Evolutionary conservation across 2,113 vertebrate species (phyloP), one percentile per base, ranked within the genome.

Genomic region (Opisthocomus hoazin): DNA sequence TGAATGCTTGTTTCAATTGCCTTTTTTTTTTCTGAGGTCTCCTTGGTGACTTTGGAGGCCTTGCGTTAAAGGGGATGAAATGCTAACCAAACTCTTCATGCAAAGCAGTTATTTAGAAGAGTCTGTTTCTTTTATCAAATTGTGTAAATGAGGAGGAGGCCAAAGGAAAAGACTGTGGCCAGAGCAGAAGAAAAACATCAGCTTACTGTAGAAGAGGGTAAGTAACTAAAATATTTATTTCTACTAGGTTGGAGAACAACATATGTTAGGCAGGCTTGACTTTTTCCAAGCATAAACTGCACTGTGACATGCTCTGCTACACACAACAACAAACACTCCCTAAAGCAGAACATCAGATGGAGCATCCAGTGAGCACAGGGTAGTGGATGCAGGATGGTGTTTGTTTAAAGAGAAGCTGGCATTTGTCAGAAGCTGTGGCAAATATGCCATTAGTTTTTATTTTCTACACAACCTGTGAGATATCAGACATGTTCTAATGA

Each of bases 201-300:
- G 32, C 43, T 43, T 90, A 51, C n/a, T 68, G 43, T 30, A 43
- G 64, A 78, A 75, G 56, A 70, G 29, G 46, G 24, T 23, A 84
- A 81, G 29, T 43, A 92, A 66, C 60, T 90, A 43, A 93, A 92
- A 92, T 90, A 89, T 71, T 96, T 93, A 90, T 93, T 94, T 95
- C 57, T 91, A 16, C 53, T 76, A 65, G 39, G 36, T 6, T 90
- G 65, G 61, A 87, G 89, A 82, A 34, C 64, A 89, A 81, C 60
- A 45, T 94, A 60, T 53, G 60, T 90, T 90, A 84, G 86, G 83
- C 60, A 84, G 51, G 36, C 60, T 73, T 84, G 83, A 79, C 73
- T 93, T 94, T 81, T 84, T 84, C 45, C 19, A 77, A 69, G 86
- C 43, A 80, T 65, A 79, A 89, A 75, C 76, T 88, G 58, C 26